phyloP scores from a whole-genome alignment of 2,797 vertebrate species.

The Acanthis flammea region DNA sequence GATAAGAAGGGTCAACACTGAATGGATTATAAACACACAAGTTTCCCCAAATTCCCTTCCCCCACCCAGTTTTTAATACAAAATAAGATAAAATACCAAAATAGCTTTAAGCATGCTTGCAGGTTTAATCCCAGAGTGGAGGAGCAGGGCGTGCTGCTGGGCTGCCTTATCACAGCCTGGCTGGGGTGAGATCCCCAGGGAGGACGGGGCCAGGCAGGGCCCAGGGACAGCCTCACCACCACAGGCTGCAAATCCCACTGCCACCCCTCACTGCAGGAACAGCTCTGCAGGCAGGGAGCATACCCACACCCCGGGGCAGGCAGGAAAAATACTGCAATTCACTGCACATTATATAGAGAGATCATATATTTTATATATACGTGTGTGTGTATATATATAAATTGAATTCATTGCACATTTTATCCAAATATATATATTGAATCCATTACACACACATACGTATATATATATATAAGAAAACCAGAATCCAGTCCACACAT shows the following conservation, averaged over 20 bases:
- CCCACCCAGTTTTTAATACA: background rate
- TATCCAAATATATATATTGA: background rate
- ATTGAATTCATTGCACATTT: background rate
- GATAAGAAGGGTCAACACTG: background rate
- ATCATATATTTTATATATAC: background rate
- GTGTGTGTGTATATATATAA: too few relatives aligned
- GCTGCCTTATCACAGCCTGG: background rate
- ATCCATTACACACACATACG: background rate
- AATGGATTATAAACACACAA: background rate
- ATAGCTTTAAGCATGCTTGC: background rate
- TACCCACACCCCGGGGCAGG: background rate
- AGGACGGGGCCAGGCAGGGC: background rate
- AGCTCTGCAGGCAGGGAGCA: background rate
- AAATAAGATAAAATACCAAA: conserved; percentile 22
- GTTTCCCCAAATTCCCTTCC: conserved; percentile 19
- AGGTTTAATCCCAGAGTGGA: background rate
- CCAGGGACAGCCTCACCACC: background rate
- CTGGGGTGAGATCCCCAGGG: background rate
- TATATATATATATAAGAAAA: background rate
- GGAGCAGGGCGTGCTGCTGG: background rate
- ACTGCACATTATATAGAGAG: background rate
- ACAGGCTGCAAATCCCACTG: background rate
- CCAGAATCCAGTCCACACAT: background rate
- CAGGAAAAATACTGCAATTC: background rate
- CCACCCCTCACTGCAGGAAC: background rate